phyloP scores from a whole-genome alignment of 2,888 invertebrate genomes.

The Rhagophthalmus giganteus region DNA sequence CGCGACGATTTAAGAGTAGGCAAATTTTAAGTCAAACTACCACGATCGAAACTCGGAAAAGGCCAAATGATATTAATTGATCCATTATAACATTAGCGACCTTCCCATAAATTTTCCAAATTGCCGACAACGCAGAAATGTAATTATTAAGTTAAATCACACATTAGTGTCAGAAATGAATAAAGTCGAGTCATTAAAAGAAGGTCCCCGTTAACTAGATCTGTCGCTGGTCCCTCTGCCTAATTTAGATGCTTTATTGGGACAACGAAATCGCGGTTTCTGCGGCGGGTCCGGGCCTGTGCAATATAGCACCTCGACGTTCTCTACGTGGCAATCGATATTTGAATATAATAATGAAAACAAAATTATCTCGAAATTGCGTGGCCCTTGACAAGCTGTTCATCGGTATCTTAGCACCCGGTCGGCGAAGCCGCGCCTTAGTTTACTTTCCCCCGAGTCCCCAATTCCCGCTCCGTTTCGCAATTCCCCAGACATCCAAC shows the following conservation, averaged over 20 bases:
- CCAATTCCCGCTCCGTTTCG: conserved; percentile 31
- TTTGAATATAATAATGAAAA: conserved; percentile 27
- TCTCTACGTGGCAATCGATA: conserved; percentile 17
- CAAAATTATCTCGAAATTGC: conserved; percentile 30
- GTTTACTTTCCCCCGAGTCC: conserved; percentile 32
- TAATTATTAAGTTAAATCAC: conserved; percentile 27
- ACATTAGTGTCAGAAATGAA: conserved; percentile 26
- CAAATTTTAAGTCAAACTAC: not conserved
- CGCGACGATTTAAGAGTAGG: too few species aligned
- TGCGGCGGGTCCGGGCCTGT: conserved; percentile 3
- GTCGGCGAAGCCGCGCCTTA: conserved; percentile 32
- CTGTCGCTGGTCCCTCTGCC: conserved; percentile 18
- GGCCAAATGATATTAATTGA: conserved; percentile 7
- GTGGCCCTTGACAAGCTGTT: conserved; percentile 28
- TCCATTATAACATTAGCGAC: conserved; percentile 8
- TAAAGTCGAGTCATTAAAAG: conserved; percentile 26
- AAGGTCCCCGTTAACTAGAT: conserved; percentile 27
- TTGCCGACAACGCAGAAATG: conserved; percentile 22
- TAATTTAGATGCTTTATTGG: conserved; percentile 19
- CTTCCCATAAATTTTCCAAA: conserved; percentile 22
- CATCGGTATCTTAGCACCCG: conserved; percentile 31
- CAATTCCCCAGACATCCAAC: conserved; percentile 18
- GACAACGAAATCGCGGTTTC: conserved; percentile 11
- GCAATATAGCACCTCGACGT: conserved; percentile 8
- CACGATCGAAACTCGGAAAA: not conserved